These are phyloP conservation scores for Leucophenga varia DNA, from an alignment of 1,140 invertebrate species.

Conservation along the genomic window DNA sequence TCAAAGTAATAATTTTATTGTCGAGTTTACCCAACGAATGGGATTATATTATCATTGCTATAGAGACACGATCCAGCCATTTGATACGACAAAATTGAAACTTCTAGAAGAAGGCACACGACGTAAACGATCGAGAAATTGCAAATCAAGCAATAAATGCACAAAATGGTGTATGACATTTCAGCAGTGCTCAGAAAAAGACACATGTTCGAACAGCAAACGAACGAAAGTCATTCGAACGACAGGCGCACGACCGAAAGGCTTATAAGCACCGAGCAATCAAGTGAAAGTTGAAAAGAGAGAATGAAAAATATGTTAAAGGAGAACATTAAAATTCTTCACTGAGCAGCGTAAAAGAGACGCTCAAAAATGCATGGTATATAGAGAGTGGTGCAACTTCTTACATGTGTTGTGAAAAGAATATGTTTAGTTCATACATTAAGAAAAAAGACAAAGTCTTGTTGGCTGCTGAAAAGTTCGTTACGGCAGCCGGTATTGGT, in stretches of 20 bases:
- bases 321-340: no score
- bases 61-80: background rate
- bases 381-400: background rate
- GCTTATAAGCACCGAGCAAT: background rate
- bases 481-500: background rate
- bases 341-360: no score
- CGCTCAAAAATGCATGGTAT: background rate
- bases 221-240: background rate
- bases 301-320: no score
- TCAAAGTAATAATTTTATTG: background rate
- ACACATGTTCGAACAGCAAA: no score
- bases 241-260: background rate
- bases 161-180: no score
- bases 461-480: background rate
- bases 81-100: background rate
- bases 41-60: background rate
- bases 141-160: background rate
- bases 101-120: background rate
- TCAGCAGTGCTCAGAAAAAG: background rate
- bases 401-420: slow-evolving; percentile 1
- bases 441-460: background rate
- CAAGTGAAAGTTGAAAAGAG: background rate
- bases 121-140: background rate
- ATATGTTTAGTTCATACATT: background rate
- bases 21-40: background rate